Evolutionary conservation across 2,113 vertebrate genomes (phyloP), one percentile per base, ranked within the genome.

Genomic region (Galemys pyrenaicus): DNA sequence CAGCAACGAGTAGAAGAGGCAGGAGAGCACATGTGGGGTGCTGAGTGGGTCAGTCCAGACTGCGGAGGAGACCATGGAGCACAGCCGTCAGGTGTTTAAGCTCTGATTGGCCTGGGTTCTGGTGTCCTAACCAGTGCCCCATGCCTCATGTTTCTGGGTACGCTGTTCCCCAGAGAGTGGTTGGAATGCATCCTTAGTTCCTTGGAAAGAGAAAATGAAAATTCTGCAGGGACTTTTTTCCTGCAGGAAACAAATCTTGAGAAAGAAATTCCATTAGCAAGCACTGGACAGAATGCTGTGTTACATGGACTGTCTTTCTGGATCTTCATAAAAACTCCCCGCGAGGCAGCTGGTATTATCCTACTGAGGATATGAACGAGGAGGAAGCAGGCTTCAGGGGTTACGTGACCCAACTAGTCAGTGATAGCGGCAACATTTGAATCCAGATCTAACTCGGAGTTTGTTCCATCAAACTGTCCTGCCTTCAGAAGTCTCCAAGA

Each of bases 71-170:
- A 32, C 5, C 54, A 24, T 56, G 5, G 3, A 51, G 46, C 6
- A 13, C 1, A 28, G 77, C 0, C 0, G 17, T 44, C 46, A 54
- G 64, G 32, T n/a, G 37, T 46, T 70, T 20, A 22, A 44, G 64
- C 49, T 1, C 4, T 9, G 30, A 15, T 22, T 16, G 30, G 22
- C n/a, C 1, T 3, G 73, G 41, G 24, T 3, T 26, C 13, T 58
- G 49, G 19, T 1, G 0, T 30, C 44, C 56, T 41, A 10, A 10
- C n/a, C 77, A 44, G 16, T n/a, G 28, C 71, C 91, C 73, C 39
- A 5, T n/a, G 28, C 71, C 91, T 77, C 39, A 5, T 0, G 2
- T 64, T 80, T 56, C 35, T 39, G 1, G 32, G 49, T 3, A 9
- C 7, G 2, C 9, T 35, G 4, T 19, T 75, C 3, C 35, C 51